phyloP scores from a whole-genome alignment of 2,797 vertebrate genomes.

The Sebastes wilsoni region DNA sequence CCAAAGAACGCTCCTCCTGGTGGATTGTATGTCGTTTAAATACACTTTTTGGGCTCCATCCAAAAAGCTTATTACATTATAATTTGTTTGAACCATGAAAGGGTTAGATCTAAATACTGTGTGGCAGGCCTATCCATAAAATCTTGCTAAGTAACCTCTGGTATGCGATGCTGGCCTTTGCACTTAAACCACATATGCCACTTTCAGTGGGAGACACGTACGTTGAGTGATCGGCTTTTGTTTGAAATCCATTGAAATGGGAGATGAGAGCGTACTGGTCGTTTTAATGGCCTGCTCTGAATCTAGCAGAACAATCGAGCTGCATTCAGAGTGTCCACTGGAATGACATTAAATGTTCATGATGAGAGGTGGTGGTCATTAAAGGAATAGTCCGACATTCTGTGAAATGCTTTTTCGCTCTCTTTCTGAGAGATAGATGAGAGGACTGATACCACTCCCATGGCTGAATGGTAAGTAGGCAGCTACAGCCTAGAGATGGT shows the following conservation, averaged over 20 bases:
- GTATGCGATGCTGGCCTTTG: slow-evolving; percentile 46
- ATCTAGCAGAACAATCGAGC: slow-evolving; percentile 37
- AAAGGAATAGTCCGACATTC: slow-evolving; percentile 9
- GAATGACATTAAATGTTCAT: slow-evolving; percentile 33
- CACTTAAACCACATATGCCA: slow-evolving; percentile 47
- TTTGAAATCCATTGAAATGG: slow-evolving; percentile 64
- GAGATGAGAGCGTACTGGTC: slow-evolving; percentile 53
- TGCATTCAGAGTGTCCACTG: slow-evolving; percentile 35
- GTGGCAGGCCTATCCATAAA: slow-evolving; percentile 51
- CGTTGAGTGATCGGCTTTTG: slow-evolving; percentile 57
- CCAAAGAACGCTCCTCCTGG: slow-evolving; percentile 16
- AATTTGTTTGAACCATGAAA: slow-evolving; percentile 61
- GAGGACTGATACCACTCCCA: not conserved
- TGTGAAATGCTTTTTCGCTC: not conserved
- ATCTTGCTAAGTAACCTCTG: slow-evolving; percentile 54
- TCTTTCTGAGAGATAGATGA: not conserved
- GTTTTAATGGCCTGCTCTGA: slow-evolving; percentile 52
- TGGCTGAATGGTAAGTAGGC: not conserved
- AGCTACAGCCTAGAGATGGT: not conserved
- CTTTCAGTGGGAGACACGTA: slow-evolving; percentile 39
- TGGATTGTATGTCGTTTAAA: slow-evolving; percentile 44
- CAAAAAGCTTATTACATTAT: slow-evolving; percentile 51
- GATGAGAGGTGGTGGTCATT: slow-evolving; percentile 35
- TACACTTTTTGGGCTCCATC: slow-evolving; percentile 37
- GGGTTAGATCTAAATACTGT: slow-evolving; percentile 53